Conservation (phyloP, 1,140 invertebrate genomes). For the Anagrus nilaparvatae region DNA sequence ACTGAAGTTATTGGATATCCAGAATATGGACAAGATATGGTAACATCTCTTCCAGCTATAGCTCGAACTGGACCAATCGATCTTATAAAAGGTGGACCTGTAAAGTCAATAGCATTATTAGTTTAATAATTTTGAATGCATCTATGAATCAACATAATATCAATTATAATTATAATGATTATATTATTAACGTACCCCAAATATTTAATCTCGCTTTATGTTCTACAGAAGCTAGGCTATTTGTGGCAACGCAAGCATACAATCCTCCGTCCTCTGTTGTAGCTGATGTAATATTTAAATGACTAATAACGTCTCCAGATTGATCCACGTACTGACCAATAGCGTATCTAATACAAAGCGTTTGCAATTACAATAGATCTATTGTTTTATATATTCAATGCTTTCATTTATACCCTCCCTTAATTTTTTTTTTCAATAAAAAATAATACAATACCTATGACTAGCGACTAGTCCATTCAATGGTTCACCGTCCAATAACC, state of each 20-base stretch:
- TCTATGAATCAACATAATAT: no score
- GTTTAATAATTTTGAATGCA: no score
- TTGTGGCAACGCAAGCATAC: constrained; percentile 70
- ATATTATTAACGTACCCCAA: constrained; percentile 66
- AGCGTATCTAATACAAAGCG: no score
- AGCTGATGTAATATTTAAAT: constrained; percentile 77
- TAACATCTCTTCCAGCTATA: constrained; percentile 65
- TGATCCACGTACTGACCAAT: constrained; percentile 70
- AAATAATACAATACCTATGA: constrained; percentile 41
- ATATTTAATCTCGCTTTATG: constrained; percentile 74
- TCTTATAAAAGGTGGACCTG: constrained; percentile 73
- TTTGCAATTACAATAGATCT: no score
- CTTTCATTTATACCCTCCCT: no score
- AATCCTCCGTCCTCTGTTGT: constrained; percentile 70
- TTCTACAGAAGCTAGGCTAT: constrained; percentile 60
- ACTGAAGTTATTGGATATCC: constrained; percentile 71
- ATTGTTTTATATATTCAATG: no score
- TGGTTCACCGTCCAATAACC: constrained; percentile 71
- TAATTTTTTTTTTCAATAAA: constrained; percentile 8
- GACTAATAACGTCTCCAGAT: constrained; percentile 73
- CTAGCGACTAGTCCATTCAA: constrained; percentile 52
- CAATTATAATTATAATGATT: no score
- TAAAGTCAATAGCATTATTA: neutral
- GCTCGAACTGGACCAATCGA: constrained; percentile 71
- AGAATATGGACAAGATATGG: constrained; percentile 75